Evolutionary conservation across 2,888 invertebrate genomes (phyloP), one percentile per base, ranked within the genome.

Genomic region (Yponomeuta cagnagella): DNA sequence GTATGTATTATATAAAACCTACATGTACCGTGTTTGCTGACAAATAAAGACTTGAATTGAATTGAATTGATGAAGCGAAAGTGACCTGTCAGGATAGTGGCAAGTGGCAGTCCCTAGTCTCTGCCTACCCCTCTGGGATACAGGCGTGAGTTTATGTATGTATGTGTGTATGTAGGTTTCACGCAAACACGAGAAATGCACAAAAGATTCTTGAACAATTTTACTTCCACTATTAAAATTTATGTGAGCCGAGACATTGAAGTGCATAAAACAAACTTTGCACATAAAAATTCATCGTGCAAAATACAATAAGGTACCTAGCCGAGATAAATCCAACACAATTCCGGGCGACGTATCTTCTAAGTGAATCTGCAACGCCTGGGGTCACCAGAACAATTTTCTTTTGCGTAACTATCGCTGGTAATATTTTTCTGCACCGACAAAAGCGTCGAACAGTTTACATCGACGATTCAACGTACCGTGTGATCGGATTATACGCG

Each of bases 401-500:
- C 15, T 58, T 12, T 2, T 10, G 12, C 12, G 15, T 12, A 15
- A 58, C 52, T 15, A 12, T 4, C 52, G 52, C 12, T 15, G 12
- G 52, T 58, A 58, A 58, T 58, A 58, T 58, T 58, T 58, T 58
- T 58, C 12, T 58, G 52, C 52, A 15, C 52, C 52, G 52, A 58
- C 52, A 58, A 58, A 58, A 58, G 52, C 52, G 52, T 58, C 52
- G 52, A 58, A 58, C 52, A 58, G 52, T 15, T 58, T 58, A 58
- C 52, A 58, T 58, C 52, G 52, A 3, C 15, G 52, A 12, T 58
- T 12, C 52, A 58, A 58, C 52, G 52, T 58, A 58, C 15, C 52
- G 52, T 58, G 52, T 58, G 52, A 58, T 58, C 52, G 52, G 52
- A 58, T 58, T 58, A 58, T 58, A 58, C 52, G 52, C 52, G 12